Evolutionary conservation across 1,140 invertebrate species (phyloP), one percentile per base, ranked within the genome.

Genomic region (Calephelis virginiensis): DNA sequence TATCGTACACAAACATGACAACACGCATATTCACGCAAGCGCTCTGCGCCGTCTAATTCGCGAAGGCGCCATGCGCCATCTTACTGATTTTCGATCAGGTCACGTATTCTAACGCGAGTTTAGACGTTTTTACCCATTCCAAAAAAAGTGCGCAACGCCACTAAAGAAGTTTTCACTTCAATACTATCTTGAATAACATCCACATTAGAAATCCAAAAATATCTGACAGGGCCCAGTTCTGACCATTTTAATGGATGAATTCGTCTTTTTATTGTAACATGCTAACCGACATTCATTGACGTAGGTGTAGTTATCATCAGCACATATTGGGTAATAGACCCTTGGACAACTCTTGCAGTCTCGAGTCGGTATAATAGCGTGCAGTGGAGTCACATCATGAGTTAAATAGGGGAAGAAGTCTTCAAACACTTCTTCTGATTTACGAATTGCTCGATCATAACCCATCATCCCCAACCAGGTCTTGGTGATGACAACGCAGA

Each of bases 301-400:
- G 38, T 83, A 85, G 0, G 81, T 83, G 0, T 71, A 40, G 37
- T 74, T 73, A 49, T 85, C 67, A 13, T 60, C 63, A 0, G 59
- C 78, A 28, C 83, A 85, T 5, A 69, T 72, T 0, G 81, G 81
- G 60, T 68, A 78, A 38, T 80, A 82, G 4, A 83, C 66, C 10
- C 77, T 63, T 1, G 81, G 81, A 53, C 82, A 85, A 3, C 64
- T 14, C 0, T 28, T 40, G 14, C 74, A 76, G 0, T 59, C 43
- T 1, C 10, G 12, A 0, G 69, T 43, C 0, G 65, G 14, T 49
- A 65, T 64, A 14, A 69, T 66, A 3, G 60, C 13, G 4, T 50
- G 61, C 63, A 73, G 10, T 8, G 65, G 12, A 0, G 38, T 40
- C 2, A 73, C 37, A 46, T 76, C 74, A 28, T 28, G 28, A 28